A percentile compares a stretch with the other conserved stretches of the same genome.
Evolutionary conservation across 2,888 invertebrate genomes (phyloP).

Genomic region (Melipona beecheii): DNA sequence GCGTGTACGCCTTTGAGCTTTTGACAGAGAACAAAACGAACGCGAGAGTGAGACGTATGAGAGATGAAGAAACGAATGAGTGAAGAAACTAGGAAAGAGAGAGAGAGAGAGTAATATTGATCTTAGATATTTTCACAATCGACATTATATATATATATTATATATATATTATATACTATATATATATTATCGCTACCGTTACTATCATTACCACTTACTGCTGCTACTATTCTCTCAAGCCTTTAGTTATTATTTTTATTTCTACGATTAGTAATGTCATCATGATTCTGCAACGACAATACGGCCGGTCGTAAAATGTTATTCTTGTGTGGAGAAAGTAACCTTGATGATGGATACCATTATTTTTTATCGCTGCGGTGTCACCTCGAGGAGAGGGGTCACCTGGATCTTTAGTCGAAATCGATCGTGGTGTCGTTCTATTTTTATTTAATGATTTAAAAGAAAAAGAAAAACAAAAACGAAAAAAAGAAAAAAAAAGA

Average conservation of each 20-base stretch:
- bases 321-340: constrained; percentile 34
- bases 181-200: constrained; percentile 61
- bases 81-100: constrained; percentile 32
- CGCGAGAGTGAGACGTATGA: constrained; percentile 28
- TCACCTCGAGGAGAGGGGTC: constrained; percentile 21
- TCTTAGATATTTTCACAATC: constrained; percentile 71
- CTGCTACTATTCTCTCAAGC: constrained; percentile 61
- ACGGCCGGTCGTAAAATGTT: constrained; percentile 40
- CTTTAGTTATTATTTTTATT: constrained; percentile 63
- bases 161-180: constrained; percentile 29
- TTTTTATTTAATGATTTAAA: constrained; percentile 57
- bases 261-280: constrained; percentile 48
- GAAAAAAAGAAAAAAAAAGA: background rate
- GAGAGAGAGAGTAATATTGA: constrained; percentile 52
- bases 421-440: constrained; percentile 41
- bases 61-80: constrained; percentile 16
- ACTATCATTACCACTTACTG: constrained; percentile 43
- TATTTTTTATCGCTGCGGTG: constrained; percentile 46
- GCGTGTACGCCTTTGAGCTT: constrained; percentile 25
- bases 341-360: constrained; percentile 35
- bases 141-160: constrained; percentile 46
- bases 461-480: background rate
- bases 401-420: constrained; percentile 35
- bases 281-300: constrained; percentile 39
- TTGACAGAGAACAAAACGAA: constrained; percentile 20